phyloP scores from a whole-genome alignment of 2,888 invertebrate genomes.

The Caenorhabditis angaria region DNA sequence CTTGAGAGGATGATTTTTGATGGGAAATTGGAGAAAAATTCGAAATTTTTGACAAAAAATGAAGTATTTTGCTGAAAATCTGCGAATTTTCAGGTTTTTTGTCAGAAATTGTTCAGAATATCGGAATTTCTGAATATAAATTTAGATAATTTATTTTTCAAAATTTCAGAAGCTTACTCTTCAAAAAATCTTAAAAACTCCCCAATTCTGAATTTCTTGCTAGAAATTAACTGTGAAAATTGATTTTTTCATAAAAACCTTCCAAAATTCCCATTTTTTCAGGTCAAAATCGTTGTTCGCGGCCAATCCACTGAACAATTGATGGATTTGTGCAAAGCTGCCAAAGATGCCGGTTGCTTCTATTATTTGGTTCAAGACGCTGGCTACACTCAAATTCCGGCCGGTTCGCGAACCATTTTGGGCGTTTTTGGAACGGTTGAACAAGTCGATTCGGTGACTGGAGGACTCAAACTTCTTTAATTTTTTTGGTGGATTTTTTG shows the following conservation, averaged over 20 bases:
- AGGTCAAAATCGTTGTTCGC: slow-evolving; percentile 67
- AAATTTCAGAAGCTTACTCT: no score
- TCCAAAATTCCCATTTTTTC: background rate
- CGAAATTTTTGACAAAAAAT: no score
- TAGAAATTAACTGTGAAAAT: background rate
- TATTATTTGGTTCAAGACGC: slow-evolving; percentile 76
- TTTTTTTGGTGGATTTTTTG: no score
- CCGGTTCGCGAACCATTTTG: slow-evolving; percentile 74
- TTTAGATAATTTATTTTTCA: no score
- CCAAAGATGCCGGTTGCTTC: slow-evolving; percentile 72
- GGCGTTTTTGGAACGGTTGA: slow-evolving; percentile 74
- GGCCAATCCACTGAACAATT: slow-evolving; percentile 75
- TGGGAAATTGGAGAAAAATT: no score
- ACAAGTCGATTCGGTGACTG: slow-evolving; percentile 73
- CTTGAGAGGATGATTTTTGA: no score
- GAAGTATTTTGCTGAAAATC: no score
- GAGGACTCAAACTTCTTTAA: slow-evolving; percentile 73
- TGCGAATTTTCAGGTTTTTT: no score
- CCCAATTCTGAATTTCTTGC: no score
- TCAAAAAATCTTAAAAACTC: no score
- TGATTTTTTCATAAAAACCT: slow-evolving; percentile 10
- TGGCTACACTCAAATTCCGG: slow-evolving; percentile 75
- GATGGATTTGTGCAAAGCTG: slow-evolving; percentile 73
- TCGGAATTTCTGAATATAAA: no score
- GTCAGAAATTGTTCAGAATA: no score